Evolutionary conservation across 2,888 invertebrate species (phyloP).

Genomic region (Drosophila kuntzei): DNA sequence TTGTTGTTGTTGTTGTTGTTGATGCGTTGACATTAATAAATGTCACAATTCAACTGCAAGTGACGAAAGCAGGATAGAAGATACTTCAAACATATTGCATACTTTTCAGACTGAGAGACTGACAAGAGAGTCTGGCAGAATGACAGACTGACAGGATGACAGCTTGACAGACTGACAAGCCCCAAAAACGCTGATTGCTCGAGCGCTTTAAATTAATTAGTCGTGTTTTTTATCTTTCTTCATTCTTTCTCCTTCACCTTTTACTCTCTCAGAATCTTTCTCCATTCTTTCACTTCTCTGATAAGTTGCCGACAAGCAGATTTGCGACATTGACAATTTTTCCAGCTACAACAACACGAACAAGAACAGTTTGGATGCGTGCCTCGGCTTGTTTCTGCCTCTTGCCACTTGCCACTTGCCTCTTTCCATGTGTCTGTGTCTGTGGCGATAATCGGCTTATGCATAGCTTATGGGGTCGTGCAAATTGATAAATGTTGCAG

Average conservation of each 20-base stretch:
- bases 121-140: conserved; percentile 16
- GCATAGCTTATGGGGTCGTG: conserved; percentile 42
- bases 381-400: conserved; percentile 22
- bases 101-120: conserved; percentile 37
- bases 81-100: conserved; percentile 61
- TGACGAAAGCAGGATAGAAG: conserved; percentile 36
- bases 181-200: conserved; percentile 63
- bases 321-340: conserved; percentile 69
- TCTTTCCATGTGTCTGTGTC: conserved; percentile 9
- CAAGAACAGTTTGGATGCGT: conserved; percentile 36
- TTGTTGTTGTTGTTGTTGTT: conserved; percentile 40
- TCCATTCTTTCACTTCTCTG: conserved; percentile 29
- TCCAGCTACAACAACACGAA: conserved; percentile 7
- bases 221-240: conserved; percentile 43
- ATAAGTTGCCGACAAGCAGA: conserved; percentile 79
- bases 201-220: conserved; percentile 77
- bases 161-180: conserved; percentile 37
- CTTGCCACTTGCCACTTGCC: not conserved
- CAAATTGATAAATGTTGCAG: conserved; percentile 65
- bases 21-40: conserved; percentile 77
- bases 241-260: conserved; percentile 6
- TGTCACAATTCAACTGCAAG: conserved; percentile 65
- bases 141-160: conserved; percentile 27
- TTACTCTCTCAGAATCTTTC: not conserved
- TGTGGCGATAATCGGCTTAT: conserved; percentile 73